Evolutionary conservation across 2,888 invertebrate species (phyloP).

Genomic region (Drosophila suboccidentalis): DNA sequence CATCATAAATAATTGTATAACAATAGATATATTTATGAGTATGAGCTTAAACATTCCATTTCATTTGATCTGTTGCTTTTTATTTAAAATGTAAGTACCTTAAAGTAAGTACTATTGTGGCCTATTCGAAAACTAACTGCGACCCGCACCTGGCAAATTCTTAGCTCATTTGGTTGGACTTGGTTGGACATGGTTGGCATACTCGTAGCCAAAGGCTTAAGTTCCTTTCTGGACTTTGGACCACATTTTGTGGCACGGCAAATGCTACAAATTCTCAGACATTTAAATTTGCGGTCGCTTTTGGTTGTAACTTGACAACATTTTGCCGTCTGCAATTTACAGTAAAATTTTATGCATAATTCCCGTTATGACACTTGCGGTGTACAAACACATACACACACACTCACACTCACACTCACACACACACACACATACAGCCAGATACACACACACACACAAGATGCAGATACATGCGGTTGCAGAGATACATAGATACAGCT

Average conservation of each 20-base stretch:
- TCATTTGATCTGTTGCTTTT: not conserved
- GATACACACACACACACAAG: not conserved
- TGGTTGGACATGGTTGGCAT: conserved; percentile 5
- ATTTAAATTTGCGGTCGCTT: conserved; percentile 57
- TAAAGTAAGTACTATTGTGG: not conserved
- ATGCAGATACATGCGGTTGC: conserved; percentile 31
- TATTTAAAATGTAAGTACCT: not conserved
- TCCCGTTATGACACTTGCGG: conserved; percentile 75
- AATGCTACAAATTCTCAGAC: conserved; percentile 46
- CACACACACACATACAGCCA: not conserved
- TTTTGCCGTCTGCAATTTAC: conserved; percentile 69
- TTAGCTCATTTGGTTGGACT: conserved; percentile 13
- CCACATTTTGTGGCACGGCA: conserved; percentile 6
- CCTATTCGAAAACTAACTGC: not conserved
- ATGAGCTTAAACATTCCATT: not conserved
- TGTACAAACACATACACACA: conserved; percentile 30
- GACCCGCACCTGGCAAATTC: conserved; percentile 6
- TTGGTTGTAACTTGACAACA: conserved; percentile 52
- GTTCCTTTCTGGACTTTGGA: conserved; percentile 36
- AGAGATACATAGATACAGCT: conserved; percentile 24
- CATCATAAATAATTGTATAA: not conserved
- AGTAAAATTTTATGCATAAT: conserved; percentile 74
- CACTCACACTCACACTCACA: too few relatives aligned
- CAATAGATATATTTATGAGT: not conserved
- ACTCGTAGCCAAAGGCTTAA: conserved; percentile 23